Conservation (phyloP, 2,888 invertebrate genomes). For the Drosophila tanythrix region DNA sequence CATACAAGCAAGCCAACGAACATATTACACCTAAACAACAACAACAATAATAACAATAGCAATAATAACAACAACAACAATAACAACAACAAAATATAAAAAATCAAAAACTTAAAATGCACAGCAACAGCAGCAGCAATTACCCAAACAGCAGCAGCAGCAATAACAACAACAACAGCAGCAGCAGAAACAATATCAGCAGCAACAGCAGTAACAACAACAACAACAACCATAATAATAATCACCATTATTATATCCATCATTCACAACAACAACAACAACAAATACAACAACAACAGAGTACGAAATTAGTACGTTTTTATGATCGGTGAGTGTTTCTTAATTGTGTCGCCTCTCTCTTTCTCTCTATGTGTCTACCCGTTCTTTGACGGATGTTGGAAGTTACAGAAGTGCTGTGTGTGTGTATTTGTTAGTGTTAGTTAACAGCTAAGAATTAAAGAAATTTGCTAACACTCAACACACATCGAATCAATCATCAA, state of each 20-base stretch:
- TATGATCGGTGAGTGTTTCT: slow-evolving; percentile 67
- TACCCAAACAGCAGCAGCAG: slow-evolving; percentile 43
- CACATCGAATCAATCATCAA: neutral
- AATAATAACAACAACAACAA: neutral
- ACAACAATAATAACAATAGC: neutral
- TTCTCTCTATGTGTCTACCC: neutral
- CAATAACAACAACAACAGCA: slow-evolving; percentile 50
- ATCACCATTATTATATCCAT: slow-evolving; percentile 28
- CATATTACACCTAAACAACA: slow-evolving; percentile 1
- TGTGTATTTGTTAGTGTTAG: slow-evolving; percentile 1
- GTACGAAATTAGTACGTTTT: slow-evolving; percentile 50
- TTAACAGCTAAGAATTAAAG: neutral
- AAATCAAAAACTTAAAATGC: slow-evolving; percentile 55
- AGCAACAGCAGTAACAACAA: slow-evolving; percentile 48
- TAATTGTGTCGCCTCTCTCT: slow-evolving; percentile 3
- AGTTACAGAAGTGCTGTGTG: slow-evolving; percentile 4
- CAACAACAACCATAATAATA: slow-evolving; percentile 24
- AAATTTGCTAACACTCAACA: neutral
- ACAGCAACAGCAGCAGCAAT: slow-evolving; percentile 54
- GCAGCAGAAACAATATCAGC: slow-evolving; percentile 53
- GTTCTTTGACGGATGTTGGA: slow-evolving; percentile 12
- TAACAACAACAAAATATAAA: neutral
- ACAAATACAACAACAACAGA: slow-evolving; percentile 33
- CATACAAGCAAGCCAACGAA: slow-evolving; percentile 9
- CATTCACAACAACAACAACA: slow-evolving; percentile 35